Evolutionary conservation across 1,140 invertebrate genomes (phyloP), one percentile per base, ranked within the genome.

Genomic region (Dinothrombium tinctorium): DNA sequence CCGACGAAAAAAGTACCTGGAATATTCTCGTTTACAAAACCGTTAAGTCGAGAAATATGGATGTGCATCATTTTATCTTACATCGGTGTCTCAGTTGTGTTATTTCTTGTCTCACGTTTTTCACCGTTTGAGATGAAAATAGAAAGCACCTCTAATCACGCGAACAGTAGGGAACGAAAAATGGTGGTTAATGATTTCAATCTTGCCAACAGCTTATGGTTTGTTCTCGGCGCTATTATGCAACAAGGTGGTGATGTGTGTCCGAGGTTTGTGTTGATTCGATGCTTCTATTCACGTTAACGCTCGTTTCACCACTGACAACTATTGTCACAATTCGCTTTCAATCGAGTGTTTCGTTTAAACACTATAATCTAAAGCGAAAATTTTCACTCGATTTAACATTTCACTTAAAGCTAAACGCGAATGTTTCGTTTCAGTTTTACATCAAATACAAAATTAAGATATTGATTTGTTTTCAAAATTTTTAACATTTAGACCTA

Each of bases 181-280:
- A 56, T 55, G n/a, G 59, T 67, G 24, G 22, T 21, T 5, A 69
- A 69, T 48, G 66, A 68, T 46, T 69, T 69, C 51, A 63, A 62
- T 21, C 60, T 69, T 29, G 29, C 19, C 19, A 40, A 31, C 56
- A 50, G 50, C 31, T 67, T 71, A 44, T 79, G 74, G 74, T 64
- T 77, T 60, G 76, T 78, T 12, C 74, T 89, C 47, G 82, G 82
- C 37, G 82, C 79, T 8, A 61, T 69, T 40, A 65, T 69, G 62
- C 64, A 69, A 50, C 66, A 69, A 52, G 66, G 67, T 28, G 61
- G 63, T 45, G 68, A 69, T 45, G 63, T 70, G 42, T 59, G 62
- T 37, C 67, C 67, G 4, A 62, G 63, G 65, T 68, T 52, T 40
- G 43, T 1, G 4, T 4, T 7, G 1, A 4, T 14, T 32, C 29